Evolutionary conservation across 1,140 invertebrate genomes (phyloP), one percentile per base, ranked within the genome.

Genomic region (Lepidotrigona ventralis): DNA sequence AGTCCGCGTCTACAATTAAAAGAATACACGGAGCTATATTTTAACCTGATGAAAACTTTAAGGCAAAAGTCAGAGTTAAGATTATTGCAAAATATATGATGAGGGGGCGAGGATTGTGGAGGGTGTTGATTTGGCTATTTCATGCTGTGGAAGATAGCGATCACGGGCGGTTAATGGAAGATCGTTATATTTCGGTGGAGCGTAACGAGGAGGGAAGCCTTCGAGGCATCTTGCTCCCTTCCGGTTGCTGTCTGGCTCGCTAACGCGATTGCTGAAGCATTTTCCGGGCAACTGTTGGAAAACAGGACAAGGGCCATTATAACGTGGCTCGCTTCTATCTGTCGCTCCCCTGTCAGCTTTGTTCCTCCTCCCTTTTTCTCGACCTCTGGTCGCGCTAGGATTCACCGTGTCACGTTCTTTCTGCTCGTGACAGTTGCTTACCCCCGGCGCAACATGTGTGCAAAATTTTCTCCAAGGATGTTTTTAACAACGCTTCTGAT

Each of bases 271-370:
- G 79, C 58, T 64, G 21, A 46, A 74, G 79, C 70, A 64, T 81
- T 81, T 81, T 68, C 63, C 76, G 76, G 76, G 63, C 51, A 78
- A 78, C 76, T 78, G 76, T 78, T 78, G 76, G 76, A 39, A 78
- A 78, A 78, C 76, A 68, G 76, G 76, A 78, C 76, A 68, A 33
- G 63, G 63, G 76, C 76, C 63, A 68, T 68, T 78, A 78, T 78
- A 78, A 54, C 70, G 66, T 78, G 23, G 63, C 63, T 54, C 51
- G 76, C 26, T 78, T 78, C 76, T 54, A 68, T 68, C 76, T 54
- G 76, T 78, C 76, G 26, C 76, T 66, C 63, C 51, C 51, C 21
- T 78, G 76, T 78, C 76, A 78, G 64, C 76, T 78, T 78, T 78
- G 26, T 78, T 68, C 51, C 76, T 23, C 64, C 74, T 68, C 63